These are phyloP conservation scores for Isichthys henryi DNA, from an alignment of 2,113 vertebrate genomes.

Conservation along the genomic window DNA sequence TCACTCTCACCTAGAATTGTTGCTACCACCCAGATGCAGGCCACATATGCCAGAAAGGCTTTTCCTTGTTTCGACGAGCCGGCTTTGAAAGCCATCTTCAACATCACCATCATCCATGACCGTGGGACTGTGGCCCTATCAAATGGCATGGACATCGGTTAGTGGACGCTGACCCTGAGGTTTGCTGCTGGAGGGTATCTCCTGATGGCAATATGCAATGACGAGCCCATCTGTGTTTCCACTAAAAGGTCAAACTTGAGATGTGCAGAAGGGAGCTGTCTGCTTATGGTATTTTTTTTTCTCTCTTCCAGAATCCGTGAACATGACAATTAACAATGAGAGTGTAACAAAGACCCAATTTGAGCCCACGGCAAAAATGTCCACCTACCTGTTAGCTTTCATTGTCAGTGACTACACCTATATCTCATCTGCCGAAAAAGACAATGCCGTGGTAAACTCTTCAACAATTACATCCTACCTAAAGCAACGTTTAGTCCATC, in stretches of 20 bases:
- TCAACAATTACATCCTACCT: neutral
- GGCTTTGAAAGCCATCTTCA: conserved; percentile 82
- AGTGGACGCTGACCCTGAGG: conserved; percentile 26
- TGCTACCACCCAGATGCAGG: conserved; percentile 91
- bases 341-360: conserved; percentile 53
- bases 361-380: conserved; percentile 70
- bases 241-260: neutral
- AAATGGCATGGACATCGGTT: conserved; percentile 67
- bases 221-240: neutral
- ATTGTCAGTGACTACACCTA: conserved; percentile 68
- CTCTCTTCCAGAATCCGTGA: conserved; percentile 29
- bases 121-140: conserved; percentile 57
- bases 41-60: conserved; percentile 74
- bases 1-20: conserved; percentile 64
- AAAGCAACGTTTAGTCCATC: neutral
- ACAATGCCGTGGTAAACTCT: conserved; percentile 47
- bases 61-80: conserved; percentile 97
- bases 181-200: neutral
- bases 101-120: conserved; percentile 66
- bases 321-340: fast-evolving
- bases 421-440: fast-evolving
- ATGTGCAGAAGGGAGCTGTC: neutral
- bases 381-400: conserved; percentile 85
- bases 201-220: neutral
- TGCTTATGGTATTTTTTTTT: neutral